phyloP scores from a whole-genome alignment of 1,140 invertebrate genomes.

The Sycophila sp. region DNA sequence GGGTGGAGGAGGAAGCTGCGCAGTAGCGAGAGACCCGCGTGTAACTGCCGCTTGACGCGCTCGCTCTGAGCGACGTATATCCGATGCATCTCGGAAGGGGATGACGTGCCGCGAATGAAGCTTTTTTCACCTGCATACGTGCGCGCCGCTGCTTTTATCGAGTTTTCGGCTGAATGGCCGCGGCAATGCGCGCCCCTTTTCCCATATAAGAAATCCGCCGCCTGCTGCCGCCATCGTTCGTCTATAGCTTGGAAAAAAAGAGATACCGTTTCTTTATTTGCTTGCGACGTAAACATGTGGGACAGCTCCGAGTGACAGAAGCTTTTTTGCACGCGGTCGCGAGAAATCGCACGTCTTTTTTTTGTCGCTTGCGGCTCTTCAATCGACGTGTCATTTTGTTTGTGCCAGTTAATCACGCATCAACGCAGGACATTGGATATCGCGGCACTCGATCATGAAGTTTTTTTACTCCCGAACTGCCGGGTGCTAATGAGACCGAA shows the following conservation, averaged over 20 bases:
- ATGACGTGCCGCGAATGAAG: constrained; percentile 44
- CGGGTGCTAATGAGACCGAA: no score
- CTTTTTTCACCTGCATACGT: constrained; percentile 24
- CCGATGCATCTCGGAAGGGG: constrained; percentile 20
- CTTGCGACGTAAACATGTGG: neutral
- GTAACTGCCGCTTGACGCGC: neutral
- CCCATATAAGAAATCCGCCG: neutral
- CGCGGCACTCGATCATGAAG: no score
- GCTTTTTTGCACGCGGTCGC: no score
- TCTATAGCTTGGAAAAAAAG: no score
- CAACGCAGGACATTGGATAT: no score
- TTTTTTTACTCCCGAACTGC: no score
- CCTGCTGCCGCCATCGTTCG: no score
- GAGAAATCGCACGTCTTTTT: neutral
- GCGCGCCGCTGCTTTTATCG: constrained; percentile 24
- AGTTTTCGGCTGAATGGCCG: constrained; percentile 6
- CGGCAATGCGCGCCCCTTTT: neutral
- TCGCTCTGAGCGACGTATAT: constrained; percentile 10
- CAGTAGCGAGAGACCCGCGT: neutral
- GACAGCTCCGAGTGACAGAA: neutral
- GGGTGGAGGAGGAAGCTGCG: neutral
- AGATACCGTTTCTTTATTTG: constrained; percentile 4
- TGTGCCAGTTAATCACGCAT: no score
- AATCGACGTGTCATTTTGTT: neutral
- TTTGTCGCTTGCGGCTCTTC: neutral